Conservation (phyloP, 2,113 vertebrate genomes). For the Platysternon megacephalum region DNA sequence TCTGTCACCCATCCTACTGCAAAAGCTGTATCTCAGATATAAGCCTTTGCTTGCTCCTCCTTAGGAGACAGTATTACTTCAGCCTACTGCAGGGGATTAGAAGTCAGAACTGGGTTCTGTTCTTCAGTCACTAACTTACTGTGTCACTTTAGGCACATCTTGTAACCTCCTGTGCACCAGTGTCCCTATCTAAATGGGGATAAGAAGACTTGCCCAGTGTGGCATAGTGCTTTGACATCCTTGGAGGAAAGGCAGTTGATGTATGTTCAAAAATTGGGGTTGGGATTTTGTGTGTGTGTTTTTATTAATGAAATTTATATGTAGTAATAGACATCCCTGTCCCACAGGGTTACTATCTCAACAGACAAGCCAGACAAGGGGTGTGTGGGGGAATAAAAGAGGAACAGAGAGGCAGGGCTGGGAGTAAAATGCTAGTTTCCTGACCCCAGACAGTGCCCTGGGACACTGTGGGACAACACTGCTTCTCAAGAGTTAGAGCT, state of each 20-base stretch:
- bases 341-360: background rate
- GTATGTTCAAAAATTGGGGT: accelerated
- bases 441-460: background rate
- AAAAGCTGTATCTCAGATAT: accelerated
- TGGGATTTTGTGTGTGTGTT: background rate
- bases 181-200: background rate
- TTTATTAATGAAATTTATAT: background rate
- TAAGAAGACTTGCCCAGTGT: background rate
- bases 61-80: accelerated
- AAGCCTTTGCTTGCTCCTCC: background rate
- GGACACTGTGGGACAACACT: too few species aligned
- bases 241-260: background rate
- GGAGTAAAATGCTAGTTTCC: background rate
- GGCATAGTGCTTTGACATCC: background rate
- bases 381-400: background rate
- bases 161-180: background rate
- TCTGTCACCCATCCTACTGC: background rate
- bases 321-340: accelerated
- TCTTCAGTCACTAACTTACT: background rate
- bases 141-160: background rate
- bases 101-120: background rate
- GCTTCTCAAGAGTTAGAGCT: background rate
- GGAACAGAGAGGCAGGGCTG: background rate
- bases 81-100: background rate
- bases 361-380: accelerated